Evolutionary conservation across 2,113 vertebrate genomes (phyloP).

Genomic region (Amia ocellicauda): DNA sequence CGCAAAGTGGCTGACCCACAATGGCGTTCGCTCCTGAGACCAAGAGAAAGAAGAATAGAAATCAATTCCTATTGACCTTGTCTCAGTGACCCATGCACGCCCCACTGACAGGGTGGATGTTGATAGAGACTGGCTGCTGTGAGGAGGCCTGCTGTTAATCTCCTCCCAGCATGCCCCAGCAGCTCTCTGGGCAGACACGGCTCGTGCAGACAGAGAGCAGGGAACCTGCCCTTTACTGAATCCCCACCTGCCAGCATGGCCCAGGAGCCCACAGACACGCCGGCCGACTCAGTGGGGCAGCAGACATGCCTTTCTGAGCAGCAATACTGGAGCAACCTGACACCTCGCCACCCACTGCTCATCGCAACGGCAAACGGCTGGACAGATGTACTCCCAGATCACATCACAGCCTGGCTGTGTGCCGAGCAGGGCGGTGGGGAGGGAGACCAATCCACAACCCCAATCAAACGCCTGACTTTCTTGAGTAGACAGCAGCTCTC

Average conservation of each 20-base stretch:
- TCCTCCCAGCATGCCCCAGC: neutral
- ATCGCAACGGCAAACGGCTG: no score
- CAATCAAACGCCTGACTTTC: no score
- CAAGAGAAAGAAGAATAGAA: neutral
- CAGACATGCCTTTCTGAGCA: no score
- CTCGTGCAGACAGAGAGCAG: neutral
- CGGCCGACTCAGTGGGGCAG: neutral
- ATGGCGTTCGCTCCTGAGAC: no score
- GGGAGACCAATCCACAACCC: no score
- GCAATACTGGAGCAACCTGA: no score
- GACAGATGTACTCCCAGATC: no score
- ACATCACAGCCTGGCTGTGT: no score
- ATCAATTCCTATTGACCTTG: constrained; percentile 17
- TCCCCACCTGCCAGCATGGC: neutral
- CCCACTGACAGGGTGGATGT: constrained; percentile 4
- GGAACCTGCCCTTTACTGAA: neutral
- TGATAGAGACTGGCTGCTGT: constrained; percentile 8
- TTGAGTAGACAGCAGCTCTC: no score
- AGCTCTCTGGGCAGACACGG: neutral
- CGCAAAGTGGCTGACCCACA: no score
- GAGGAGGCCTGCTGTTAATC: neutral
- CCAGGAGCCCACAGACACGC: neutral
- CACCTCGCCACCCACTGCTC: no score
- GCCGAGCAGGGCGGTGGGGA: no score
- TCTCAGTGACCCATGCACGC: constrained; percentile 5